Evolutionary conservation across 2,797 vertebrate genomes (phyloP).

Genomic region (Distichodus sexfasciatus): DNA sequence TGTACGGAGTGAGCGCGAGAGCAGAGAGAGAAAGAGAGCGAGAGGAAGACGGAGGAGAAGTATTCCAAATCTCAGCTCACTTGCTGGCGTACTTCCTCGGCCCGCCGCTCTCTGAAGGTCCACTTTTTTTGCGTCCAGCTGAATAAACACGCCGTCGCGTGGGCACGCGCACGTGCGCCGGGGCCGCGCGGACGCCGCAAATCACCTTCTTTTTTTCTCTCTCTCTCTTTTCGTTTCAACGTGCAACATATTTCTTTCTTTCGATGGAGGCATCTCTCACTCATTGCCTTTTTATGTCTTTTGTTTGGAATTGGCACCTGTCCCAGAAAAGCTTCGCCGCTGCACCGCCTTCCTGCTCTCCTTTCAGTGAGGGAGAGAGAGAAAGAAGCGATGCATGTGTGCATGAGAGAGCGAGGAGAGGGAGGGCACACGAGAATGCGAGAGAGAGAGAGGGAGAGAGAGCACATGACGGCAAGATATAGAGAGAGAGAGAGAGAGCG

Average conservation of each 20-base stretch:
- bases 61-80: slow-evolving; percentile 62
- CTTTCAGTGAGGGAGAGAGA: slow-evolving; percentile 69
- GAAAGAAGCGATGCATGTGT: slow-evolving; percentile 57
- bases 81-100: slow-evolving; percentile 46
- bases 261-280: slow-evolving; percentile 70
- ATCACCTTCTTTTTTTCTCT: too few species aligned
- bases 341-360: slow-evolving; percentile 76
- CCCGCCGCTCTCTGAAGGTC: slow-evolving; percentile 22
- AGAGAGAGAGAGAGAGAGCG: slow-evolving; percentile 57
- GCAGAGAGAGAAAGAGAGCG: slow-evolving; percentile 34
- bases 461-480: slow-evolving; percentile 48
- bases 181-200: slow-evolving; percentile 54
- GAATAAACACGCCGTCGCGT: slow-evolving; percentile 37
- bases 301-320: slow-evolving; percentile 95
- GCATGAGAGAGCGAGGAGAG: slow-evolving; percentile 50
- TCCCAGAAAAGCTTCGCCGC: slow-evolving; percentile 85
- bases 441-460: slow-evolving; percentile 51
- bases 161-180: slow-evolving; percentile 37
- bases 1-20: slow-evolving; percentile 50
- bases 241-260: slow-evolving; percentile 59
- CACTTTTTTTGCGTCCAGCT: slow-evolving; percentile 43
- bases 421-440: slow-evolving; percentile 32
- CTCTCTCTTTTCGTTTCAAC: slow-evolving; percentile 58
- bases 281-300: slow-evolving; percentile 90
- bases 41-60: slow-evolving; percentile 38